Conservation (phyloP, 37 sponge, comb jelly and placozoan species). For the Cladorhizidae sp. region DNA sequence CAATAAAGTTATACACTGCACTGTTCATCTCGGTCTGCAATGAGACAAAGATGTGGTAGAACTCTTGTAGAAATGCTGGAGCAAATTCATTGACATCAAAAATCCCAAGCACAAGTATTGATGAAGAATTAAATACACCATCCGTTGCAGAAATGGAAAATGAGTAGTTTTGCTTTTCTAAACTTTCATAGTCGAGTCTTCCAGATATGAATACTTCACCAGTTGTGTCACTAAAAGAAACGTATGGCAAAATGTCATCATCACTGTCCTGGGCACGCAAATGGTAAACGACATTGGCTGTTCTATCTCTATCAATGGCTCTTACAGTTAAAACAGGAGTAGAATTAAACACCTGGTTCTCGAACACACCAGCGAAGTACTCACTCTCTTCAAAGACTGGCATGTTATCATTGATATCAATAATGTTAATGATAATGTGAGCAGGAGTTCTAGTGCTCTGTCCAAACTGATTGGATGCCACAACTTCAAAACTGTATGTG, state of each 20-base stretch:
- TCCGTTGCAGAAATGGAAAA: constrained; percentile 39
- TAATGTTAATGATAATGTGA: constrained; percentile 30
- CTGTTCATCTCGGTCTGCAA: background rate
- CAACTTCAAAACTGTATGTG: constrained; percentile 23
- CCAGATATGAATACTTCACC: constrained; percentile 32
- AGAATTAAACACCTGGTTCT: constrained; percentile 9
- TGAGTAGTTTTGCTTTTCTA: background rate
- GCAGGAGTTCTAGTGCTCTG: constrained; percentile 33
- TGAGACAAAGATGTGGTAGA: constrained; percentile 26
- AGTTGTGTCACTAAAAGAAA: constrained; percentile 12
- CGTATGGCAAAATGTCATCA: background rate
- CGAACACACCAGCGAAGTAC: constrained; percentile 22
- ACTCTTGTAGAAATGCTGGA: constrained; percentile 24
- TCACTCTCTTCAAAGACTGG: constrained; percentile 44
- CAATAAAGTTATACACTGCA: constrained; percentile 12
- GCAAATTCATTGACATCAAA: constrained; percentile 57
- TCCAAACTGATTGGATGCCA: constrained; percentile 45
- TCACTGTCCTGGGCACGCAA: background rate
- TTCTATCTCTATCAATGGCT: constrained; percentile 41
- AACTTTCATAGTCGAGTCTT: constrained; percentile 32
- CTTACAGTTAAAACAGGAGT: constrained; percentile 11
- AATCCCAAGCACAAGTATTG: constrained; percentile 18
- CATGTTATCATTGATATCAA: constrained; percentile 51
- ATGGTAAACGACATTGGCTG: constrained; percentile 9
- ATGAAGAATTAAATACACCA: constrained; percentile 7